Evolutionary conservation across 2,797 vertebrate genomes (phyloP).

Genomic region (Rhadinocentrus ornatus): DNA sequence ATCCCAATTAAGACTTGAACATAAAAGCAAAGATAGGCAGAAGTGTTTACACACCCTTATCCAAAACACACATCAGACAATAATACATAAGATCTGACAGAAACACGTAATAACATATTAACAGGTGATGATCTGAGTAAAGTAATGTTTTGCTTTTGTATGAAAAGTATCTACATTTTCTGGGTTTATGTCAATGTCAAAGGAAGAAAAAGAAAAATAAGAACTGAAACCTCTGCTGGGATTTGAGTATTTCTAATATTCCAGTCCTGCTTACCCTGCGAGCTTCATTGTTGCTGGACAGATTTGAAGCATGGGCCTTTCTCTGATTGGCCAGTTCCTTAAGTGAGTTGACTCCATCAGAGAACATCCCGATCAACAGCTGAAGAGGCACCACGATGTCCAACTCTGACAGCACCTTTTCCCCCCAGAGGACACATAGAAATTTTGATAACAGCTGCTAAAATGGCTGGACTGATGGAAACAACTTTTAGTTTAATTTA

Average conservation of each 20-base stretch:
- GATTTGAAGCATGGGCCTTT: slow-evolving; percentile 88
- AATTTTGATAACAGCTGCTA: background rate
- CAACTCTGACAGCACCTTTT: slow-evolving; percentile 94
- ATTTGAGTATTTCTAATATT: background rate
- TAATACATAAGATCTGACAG: background rate
- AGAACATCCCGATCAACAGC: slow-evolving; percentile 98
- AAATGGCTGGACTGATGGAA: background rate
- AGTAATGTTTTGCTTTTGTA: background rate
- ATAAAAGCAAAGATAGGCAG: slow-evolving; percentile 32
- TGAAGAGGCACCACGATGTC: slow-evolving; percentile 98
- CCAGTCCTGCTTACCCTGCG: slow-evolving; percentile 87
- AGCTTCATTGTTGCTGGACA: slow-evolving; percentile 87
- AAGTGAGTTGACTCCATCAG: slow-evolving; percentile 97
- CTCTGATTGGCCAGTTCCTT: slow-evolving; percentile 98
- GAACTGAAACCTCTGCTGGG: background rate
- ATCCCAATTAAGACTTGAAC: slow-evolving; percentile 51
- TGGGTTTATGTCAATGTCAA: background rate
- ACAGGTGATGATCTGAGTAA: slow-evolving; percentile 8
- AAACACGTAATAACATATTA: background rate
- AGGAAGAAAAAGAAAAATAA: background rate
- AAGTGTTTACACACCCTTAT: slow-evolving; percentile 11
- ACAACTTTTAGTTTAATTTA: background rate
- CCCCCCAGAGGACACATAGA: slow-evolving; percentile 21
- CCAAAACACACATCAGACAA: slow-evolving; percentile 2
- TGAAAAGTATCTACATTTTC: background rate